Evolutionary conservation across 2,113 vertebrate genomes (phyloP).

Genomic region (Psittacara wagleri): DNA sequence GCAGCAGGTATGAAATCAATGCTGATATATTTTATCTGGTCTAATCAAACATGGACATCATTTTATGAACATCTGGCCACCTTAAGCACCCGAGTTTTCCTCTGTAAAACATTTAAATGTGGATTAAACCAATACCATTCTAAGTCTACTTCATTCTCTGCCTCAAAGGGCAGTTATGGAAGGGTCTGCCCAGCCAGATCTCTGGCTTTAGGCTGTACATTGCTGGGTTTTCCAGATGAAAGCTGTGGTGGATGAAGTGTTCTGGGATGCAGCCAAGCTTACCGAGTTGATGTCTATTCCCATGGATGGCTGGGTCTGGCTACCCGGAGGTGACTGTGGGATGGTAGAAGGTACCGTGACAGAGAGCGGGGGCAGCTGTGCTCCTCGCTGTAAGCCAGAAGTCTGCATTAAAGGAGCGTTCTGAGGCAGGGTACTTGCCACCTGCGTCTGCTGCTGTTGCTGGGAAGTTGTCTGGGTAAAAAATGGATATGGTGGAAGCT

Average conservation of each 20-base stretch:
- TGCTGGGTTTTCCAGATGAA: accelerated
- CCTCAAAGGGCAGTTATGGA: accelerated
- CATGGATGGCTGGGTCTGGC: slow-evolving; percentile 82
- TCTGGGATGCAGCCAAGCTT: slow-evolving; percentile 37
- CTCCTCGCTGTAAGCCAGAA: slow-evolving; percentile 81
- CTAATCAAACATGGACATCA: neutral
- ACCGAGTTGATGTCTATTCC: slow-evolving; percentile 92
- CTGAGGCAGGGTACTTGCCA: slow-evolving; percentile 84
- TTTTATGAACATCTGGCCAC: accelerated
- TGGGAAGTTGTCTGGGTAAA: slow-evolving; percentile 86
- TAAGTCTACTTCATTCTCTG: neutral
- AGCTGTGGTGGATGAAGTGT: neutral
- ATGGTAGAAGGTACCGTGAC: slow-evolving; percentile 82
- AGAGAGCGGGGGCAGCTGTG: slow-evolving; percentile 83
- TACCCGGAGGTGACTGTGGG: slow-evolving; percentile 85
- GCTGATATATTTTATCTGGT: accelerated
- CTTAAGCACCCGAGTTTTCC: neutral
- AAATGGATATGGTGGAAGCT: slow-evolving; percentile 90
- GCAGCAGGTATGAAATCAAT: neutral
- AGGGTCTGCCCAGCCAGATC: accelerated
- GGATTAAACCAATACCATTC: neutral
- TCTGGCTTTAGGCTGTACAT: accelerated
- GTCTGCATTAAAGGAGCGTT: slow-evolving; percentile 73
- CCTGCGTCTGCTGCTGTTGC: slow-evolving; percentile 81
- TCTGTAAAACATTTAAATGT: neutral